Evolutionary conservation across 1,140 invertebrate species (phyloP), one percentile per base, ranked within the genome.

Genomic region (Temnothorax nylanderi): DNA sequence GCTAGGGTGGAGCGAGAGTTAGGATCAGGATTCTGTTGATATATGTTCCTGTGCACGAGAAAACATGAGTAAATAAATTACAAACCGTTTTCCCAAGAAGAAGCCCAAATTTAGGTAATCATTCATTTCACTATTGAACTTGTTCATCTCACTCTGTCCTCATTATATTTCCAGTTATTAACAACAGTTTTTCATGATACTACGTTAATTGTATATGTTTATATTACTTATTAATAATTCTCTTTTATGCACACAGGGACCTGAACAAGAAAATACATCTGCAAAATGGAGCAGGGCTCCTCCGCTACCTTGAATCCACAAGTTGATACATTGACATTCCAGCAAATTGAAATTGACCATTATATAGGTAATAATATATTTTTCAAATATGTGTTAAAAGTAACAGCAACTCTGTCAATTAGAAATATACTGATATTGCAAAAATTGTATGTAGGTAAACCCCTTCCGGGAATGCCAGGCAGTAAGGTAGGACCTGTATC

Each of bases 311-410:
- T 99, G 13, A 95, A 98, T 95, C 96, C 97, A 5, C 93, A 94
- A 58, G 96, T 95, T 85, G 97, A 98, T 92, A 94, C 94, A 18
- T 93, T 99, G 67, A 95, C 97, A 51, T 99, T 99, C 95, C 98
- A 99, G 95, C 98, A 99, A 95, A 95, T 99, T 65, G 99, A 99
- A 94, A 96, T 99, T 80, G 99, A 99, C 94, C 97, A 99, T 96
- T 99, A 99, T 92, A 96, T 97, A 93, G 98, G 98, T 93, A 93
- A 60, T 34, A 34, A 75, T 21, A 81, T 82, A 21, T 51, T 51
- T 26, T 54, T 58, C 5, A 74, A 11, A 67, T 41, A 18, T 75
- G 67, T 65, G 65, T 60, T 37, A 44, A 49, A 34, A 41, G 77
- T 37, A 44, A 11, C 32, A 37, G 11, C 41, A 49, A 34, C 5